Evolutionary conservation across 2,888 invertebrate genomes (phyloP).

Genomic region (Clepsis dumicolana): DNA sequence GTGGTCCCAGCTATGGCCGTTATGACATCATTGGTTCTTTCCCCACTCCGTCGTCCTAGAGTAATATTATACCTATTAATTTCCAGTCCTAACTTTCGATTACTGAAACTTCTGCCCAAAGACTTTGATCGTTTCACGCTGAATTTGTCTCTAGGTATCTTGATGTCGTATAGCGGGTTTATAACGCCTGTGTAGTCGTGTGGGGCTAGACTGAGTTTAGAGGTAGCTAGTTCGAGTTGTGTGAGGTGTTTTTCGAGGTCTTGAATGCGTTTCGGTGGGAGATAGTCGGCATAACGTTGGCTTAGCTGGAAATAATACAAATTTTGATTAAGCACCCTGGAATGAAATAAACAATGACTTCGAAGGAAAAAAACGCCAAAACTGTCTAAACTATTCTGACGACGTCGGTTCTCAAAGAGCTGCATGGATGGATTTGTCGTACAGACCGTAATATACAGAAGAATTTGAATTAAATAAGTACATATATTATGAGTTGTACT

Average conservation of each 20-base stretch:
- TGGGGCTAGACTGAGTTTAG: constrained; percentile 46
- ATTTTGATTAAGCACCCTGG: too few relatives aligned
- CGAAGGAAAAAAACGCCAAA: too few relatives aligned
- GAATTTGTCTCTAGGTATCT: constrained; percentile 74
- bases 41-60: constrained; percentile 66
- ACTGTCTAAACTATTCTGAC: too few relatives aligned
- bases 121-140: constrained; percentile 76
- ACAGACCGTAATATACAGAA: too few relatives aligned
- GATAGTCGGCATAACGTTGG: constrained; percentile 63
- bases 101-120: constrained; percentile 70
- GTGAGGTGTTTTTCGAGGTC: constrained; percentile 54
- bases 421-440: too few relatives aligned
- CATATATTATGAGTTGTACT: too few relatives aligned
- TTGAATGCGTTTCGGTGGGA: constrained; percentile 62
- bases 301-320: constrained; percentile 59
- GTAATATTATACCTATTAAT: constrained; percentile 74
- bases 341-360: background rate
- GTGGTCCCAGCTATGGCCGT: constrained; percentile 71
- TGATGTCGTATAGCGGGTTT: constrained; percentile 77
- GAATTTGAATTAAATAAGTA: too few relatives aligned
- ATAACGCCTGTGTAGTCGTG: constrained; percentile 72
- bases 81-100: constrained; percentile 65
- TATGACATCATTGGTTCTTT: constrained; percentile 75
- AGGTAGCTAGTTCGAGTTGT: constrained; percentile 50
- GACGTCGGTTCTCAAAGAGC: too few relatives aligned